These are phyloP conservation scores for Barbus barbus DNA, from an alignment of 2,113 vertebrate genomes.

Conservation along the genomic window DNA sequence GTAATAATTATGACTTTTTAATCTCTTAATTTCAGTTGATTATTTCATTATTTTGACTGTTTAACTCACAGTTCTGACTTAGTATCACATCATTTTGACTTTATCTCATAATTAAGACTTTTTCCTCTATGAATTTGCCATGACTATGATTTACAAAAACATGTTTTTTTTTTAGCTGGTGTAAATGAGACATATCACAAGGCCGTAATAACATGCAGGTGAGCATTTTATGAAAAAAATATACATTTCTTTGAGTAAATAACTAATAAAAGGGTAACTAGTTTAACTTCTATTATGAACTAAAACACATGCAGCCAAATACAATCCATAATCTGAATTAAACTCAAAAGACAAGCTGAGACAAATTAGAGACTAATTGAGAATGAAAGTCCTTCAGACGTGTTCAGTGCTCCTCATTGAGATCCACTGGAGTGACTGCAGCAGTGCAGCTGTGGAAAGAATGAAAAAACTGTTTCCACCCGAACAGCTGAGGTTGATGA, in stretches of 20 bases:
- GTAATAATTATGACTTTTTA: no score
- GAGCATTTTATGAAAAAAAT: neutral
- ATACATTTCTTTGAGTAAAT: neutral
- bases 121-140: neutral
- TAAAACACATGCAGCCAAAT: neutral
- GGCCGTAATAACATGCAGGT: neutral
- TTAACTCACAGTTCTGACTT: neutral
- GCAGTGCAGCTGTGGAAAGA: neutral
- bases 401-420: neutral
- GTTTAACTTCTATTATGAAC: neutral
- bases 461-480: neutral
- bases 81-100: neutral
- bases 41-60: neutral
- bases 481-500: neutral
- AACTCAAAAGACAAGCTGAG: neutral
- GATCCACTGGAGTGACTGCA: neutral
- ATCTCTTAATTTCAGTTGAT: neutral
- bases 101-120: neutral
- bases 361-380: neutral
- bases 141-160: neutral
- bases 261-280: neutral
- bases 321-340: neutral
- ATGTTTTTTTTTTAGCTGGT: neutral
- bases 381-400: neutral
- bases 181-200: neutral